phyloP scores from a whole-genome alignment of 2,797 vertebrate species.

The Sebastes miniatus region DNA sequence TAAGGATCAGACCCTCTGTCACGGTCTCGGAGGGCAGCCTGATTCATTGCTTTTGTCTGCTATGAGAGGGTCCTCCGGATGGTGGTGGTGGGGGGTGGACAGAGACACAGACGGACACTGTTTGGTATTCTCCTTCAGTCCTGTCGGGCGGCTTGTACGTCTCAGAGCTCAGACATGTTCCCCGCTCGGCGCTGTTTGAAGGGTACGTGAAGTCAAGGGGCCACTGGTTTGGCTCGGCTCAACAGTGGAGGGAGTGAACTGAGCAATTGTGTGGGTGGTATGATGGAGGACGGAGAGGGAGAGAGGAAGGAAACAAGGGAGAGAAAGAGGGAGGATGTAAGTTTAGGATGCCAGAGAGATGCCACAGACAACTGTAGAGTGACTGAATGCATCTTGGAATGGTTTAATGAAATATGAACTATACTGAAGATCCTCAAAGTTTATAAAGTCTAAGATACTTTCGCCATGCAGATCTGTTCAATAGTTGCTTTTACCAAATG shows the following conservation, averaged over 20 bases:
- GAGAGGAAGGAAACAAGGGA: constrained; percentile 14
- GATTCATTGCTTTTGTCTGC: constrained; percentile 71
- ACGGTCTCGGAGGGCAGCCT: constrained; percentile 50
- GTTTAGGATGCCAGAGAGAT: constrained; percentile 34
- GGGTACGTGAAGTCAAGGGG: constrained; percentile 49
- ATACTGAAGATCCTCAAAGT: neutral
- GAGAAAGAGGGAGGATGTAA: constrained; percentile 32
- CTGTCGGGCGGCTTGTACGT: constrained; percentile 27
- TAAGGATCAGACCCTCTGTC: constrained; percentile 48
- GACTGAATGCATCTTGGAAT: constrained; percentile 12
- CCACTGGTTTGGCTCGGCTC: constrained; percentile 44
- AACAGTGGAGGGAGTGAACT: constrained; percentile 39
- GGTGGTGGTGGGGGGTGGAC: constrained; percentile 1
- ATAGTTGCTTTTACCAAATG: neutral
- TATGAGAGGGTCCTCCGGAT: constrained; percentile 45
- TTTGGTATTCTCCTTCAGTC: constrained; percentile 69
- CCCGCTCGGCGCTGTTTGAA: constrained; percentile 19
- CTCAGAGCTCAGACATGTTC: constrained; percentile 43
- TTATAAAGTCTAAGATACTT: neutral
- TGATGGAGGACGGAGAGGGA: neutral
- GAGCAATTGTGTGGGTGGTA: constrained; percentile 48
- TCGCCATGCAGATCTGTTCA: neutral
- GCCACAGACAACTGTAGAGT: constrained; percentile 9
- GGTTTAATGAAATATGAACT: constrained; percentile 8
- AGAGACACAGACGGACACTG: constrained; percentile 59